A percentile compares a stretch with the other conserved stretches of the same genome.
phyloP scores from a whole-genome alignment of 30 jellyfish, hydroid and myxozoan genomes.

The Aurelia aurita region DNA sequence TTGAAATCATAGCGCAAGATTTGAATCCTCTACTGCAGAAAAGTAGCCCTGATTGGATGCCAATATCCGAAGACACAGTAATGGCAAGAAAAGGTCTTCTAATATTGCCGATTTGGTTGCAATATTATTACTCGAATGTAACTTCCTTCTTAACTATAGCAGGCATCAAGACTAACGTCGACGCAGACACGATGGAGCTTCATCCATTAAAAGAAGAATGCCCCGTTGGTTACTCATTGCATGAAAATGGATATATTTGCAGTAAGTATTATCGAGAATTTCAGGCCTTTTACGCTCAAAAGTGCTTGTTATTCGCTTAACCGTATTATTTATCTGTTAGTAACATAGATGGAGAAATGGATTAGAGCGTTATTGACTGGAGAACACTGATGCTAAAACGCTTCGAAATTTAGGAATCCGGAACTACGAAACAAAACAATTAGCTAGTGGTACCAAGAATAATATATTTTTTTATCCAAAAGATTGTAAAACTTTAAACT shows the following conservation, averaged over 20 bases:
- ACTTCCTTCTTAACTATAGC: conserved; percentile 16
- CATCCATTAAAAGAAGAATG: conserved; percentile 34
- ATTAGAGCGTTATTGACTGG: too few species aligned
- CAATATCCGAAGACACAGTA: conserved; percentile 54
- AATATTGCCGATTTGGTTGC: conserved; percentile 54
- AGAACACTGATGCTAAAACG: too few species aligned
- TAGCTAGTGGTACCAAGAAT: too few species aligned
- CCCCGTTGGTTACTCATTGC: conserved; percentile 40
- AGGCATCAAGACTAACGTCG: conserved; percentile 8
- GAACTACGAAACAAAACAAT: too few species aligned
- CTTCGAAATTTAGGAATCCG: too few species aligned
- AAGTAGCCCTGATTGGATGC: conserved; percentile 47
- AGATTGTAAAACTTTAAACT: too few species aligned
- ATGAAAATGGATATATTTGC: conserved; percentile 70
- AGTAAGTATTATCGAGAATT: conserved; percentile 36
- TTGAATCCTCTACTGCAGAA: conserved; percentile 16
- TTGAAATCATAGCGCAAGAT: conserved; percentile 30
- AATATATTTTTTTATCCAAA: too few species aligned
- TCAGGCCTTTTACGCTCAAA: too few species aligned
- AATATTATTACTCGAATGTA: conserved; percentile 32
- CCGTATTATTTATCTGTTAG: too few species aligned
- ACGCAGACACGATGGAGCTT: conserved; percentile 54
- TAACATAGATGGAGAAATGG: too few species aligned
- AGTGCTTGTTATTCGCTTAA: too few species aligned
- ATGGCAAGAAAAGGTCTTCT: conserved; percentile 73